A percentile compares a stretch with the other conserved stretches of the same genome.
Conservation (phyloP, 2,113 vertebrate genomes). For the Embiotoca jacksoni region DNA sequence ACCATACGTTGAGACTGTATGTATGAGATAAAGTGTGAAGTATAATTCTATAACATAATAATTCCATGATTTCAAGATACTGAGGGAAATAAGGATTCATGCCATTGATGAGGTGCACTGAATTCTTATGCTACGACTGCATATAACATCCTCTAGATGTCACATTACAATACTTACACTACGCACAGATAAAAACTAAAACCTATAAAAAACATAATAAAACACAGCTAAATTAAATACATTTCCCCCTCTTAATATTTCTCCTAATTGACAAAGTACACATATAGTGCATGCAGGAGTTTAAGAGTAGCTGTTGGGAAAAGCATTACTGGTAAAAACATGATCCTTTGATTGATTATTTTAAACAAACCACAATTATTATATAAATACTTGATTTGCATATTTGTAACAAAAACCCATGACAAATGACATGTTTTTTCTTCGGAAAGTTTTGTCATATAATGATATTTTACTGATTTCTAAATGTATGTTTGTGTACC, state of each 20-base stretch:
- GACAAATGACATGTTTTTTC: background rate
- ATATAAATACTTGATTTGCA: background rate
- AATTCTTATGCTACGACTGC: background rate
- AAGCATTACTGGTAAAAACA: too few relatives aligned
- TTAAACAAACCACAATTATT: background rate
- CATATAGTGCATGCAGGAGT: too few relatives aligned
- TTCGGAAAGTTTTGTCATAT: too few relatives aligned
- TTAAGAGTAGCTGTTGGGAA: too few relatives aligned
- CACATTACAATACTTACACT: background rate
- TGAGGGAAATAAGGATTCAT: background rate
- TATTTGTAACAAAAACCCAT: background rate
- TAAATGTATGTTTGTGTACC: slow-evolving; percentile 70
- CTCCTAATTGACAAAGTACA: too few relatives aligned
- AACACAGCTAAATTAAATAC: too few relatives aligned
- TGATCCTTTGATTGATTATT: background rate
- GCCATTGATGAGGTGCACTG: too few relatives aligned
- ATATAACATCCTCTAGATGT: slow-evolving; percentile 4
- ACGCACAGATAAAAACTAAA: background rate
- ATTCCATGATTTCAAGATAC: background rate
- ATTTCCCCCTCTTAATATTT: too few relatives aligned
- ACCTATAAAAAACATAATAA: background rate
- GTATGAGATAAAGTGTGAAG: background rate
- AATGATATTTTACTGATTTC: background rate
- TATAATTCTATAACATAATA: background rate
- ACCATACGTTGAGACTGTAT: background rate